Evolutionary conservation across 2,888 invertebrate species (phyloP).

Genomic region (Napeogenes sylphis): DNA sequence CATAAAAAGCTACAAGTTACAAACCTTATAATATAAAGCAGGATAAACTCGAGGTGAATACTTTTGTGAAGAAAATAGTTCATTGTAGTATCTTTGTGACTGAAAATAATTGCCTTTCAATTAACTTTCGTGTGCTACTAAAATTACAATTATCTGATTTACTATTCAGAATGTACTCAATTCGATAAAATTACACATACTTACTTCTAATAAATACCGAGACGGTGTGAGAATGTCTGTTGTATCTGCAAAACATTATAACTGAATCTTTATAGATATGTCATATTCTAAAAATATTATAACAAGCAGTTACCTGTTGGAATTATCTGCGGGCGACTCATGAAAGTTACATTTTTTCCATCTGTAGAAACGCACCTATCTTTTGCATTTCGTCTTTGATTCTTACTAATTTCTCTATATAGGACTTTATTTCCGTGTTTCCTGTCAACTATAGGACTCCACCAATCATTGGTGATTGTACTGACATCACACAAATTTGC

Average conservation of each 20-base stretch:
- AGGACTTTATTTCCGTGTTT: conserved; percentile 34
- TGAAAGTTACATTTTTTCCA: conserved; percentile 47
- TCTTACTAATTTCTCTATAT: conserved; percentile 24
- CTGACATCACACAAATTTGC: conserved; percentile 42
- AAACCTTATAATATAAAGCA: conserved; percentile 22
- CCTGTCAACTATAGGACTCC: conserved; percentile 55
- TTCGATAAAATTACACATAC: neutral
- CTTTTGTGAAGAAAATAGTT: conserved; percentile 43
- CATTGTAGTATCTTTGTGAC: conserved; percentile 61
- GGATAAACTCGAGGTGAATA: conserved; percentile 36
- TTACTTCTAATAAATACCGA: conserved; percentile 57
- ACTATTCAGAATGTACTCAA: too few relatives aligned
- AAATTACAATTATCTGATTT: neutral
- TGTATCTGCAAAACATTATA: conserved; percentile 32
- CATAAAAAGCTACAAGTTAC: neutral
- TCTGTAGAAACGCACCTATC: conserved; percentile 37
- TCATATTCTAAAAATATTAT: neutral
- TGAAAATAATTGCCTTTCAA: conserved; percentile 35
- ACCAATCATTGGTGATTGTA: conserved; percentile 56
- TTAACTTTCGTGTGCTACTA: too few relatives aligned
- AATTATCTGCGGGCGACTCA: conserved; percentile 48
- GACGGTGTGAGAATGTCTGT: conserved; percentile 50
- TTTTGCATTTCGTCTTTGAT: conserved; percentile 19
- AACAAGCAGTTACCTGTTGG: conserved; percentile 40
- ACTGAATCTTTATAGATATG: conserved; percentile 8